Conservation (phyloP, 1,140 invertebrate genomes). For the Goniozus legneri region DNA sequence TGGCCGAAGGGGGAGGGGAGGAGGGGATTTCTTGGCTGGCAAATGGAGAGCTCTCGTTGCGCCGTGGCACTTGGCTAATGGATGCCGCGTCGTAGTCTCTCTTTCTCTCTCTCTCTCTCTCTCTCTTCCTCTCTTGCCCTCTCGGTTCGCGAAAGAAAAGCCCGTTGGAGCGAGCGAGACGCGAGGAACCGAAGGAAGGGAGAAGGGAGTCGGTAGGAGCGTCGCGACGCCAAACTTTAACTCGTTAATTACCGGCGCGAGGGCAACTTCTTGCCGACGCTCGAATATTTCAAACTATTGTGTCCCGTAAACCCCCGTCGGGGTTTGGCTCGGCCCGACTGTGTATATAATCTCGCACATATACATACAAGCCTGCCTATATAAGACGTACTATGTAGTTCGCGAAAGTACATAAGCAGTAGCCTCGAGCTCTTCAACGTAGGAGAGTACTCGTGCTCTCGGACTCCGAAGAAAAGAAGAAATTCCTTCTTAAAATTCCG, state of each 20-base stretch:
- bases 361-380: no score
- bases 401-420: no score
- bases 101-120: no score
- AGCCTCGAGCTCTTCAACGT: no score
- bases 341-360: no score
- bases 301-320: constrained; percentile 51
- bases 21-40: constrained; percentile 49
- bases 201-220: constrained; percentile 20
- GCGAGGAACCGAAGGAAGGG: constrained; percentile 19
- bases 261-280: constrained; percentile 54
- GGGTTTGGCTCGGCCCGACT: constrained; percentile 32
- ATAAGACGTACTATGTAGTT: no score
- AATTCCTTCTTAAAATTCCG: no score
- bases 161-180: constrained; percentile 4
- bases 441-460: no score
- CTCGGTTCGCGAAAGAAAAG: constrained; percentile 15
- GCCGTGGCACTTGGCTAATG: constrained; percentile 53
- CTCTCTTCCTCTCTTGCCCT: no score
- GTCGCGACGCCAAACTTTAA: constrained; percentile 55
- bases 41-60: constrained; percentile 46
- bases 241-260: constrained; percentile 56
- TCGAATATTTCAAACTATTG: constrained; percentile 58
- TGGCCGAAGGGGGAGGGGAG: constrained; percentile 8
- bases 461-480: no score
- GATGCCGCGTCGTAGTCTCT: constrained; percentile 49